Percentiles rank a stretch among this genome's conserved stretches.
phyloP scores from a whole-genome alignment of 2,888 invertebrate species.

The Syrphus vitripennis region DNA sequence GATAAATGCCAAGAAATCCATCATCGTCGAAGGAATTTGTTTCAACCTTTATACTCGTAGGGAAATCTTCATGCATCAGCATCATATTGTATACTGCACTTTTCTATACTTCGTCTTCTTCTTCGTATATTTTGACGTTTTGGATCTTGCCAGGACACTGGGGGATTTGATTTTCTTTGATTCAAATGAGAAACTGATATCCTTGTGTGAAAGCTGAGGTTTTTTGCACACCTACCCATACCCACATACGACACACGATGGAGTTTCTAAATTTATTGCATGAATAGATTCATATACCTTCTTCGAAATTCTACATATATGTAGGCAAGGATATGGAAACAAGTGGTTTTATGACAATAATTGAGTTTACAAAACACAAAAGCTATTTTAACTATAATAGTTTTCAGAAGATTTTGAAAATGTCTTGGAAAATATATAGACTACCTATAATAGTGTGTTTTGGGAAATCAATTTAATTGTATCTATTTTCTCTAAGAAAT shows the following conservation, averaged over 20 bases:
- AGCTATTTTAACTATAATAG: background rate
- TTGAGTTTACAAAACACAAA: constrained; percentile 31
- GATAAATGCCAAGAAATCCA: constrained; percentile 65
- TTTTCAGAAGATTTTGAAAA: background rate
- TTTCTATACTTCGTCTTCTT: constrained; percentile 4
- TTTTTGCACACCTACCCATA: too few species aligned
- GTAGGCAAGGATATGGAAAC: constrained; percentile 1
- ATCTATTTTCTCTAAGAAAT: background rate
- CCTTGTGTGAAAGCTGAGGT: constrained; percentile 52
- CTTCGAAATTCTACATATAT: background rate
- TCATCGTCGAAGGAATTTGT: constrained; percentile 46
- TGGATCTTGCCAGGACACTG: constrained; percentile 2
- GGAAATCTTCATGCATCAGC: background rate
- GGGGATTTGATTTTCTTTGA: constrained; percentile 60
- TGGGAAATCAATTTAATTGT: constrained; percentile 15
- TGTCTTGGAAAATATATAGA: constrained; percentile 3
- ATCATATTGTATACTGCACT: background rate
- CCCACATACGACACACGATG: background rate
- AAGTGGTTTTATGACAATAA: constrained; percentile 47
- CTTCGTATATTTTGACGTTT: constrained; percentile 32
- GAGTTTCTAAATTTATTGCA: constrained; percentile 38
- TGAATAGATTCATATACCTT: background rate
- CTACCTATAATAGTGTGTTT: background rate
- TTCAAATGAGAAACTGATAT: constrained; percentile 62
- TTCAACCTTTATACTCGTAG: background rate